phyloP scores from a whole-genome alignment of 2,797 vertebrate species.

The Thripadectes ignobilis region DNA sequence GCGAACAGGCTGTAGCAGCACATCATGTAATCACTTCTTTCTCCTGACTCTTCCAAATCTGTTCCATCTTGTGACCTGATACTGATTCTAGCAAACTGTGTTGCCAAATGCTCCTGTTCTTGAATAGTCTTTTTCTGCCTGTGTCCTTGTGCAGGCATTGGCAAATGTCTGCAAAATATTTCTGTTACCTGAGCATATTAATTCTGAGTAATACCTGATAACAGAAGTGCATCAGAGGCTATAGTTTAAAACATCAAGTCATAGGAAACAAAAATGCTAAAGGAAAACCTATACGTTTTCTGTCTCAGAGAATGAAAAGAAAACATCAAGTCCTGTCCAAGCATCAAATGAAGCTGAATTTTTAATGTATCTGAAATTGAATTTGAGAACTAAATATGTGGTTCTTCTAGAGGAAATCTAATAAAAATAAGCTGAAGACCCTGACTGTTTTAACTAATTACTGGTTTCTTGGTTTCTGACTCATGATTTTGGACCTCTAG shows the following conservation, averaged over 20 bases:
- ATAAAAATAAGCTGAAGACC: neutral
- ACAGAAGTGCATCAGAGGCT: neutral
- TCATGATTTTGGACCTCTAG: neutral
- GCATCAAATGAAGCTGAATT: neutral
- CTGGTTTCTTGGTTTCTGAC: neutral
- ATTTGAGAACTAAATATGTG: neutral
- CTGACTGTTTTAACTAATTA: neutral
- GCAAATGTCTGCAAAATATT: neutral
- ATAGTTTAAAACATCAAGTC: neutral
- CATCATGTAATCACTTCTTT: neutral
- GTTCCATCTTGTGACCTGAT: neutral
- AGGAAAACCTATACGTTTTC: neutral
- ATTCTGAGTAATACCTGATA: neutral
- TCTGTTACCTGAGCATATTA: neutral
- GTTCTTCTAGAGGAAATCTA: neutral
- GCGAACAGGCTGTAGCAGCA: neutral
- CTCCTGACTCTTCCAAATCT: neutral
- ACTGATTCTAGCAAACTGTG: neutral
- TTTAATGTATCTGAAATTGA: neutral
- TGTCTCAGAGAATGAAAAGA: neutral
- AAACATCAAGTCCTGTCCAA: neutral
- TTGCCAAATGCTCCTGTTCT: neutral
- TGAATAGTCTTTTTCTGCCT: neutral
- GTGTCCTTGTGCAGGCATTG: neutral
- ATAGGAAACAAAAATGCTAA: neutral